These are phyloP conservation scores for Enteromius afrohamiltoni DNA, from an alignment of 2,797 vertebrate genomes.

Conservation along the genomic window DNA sequence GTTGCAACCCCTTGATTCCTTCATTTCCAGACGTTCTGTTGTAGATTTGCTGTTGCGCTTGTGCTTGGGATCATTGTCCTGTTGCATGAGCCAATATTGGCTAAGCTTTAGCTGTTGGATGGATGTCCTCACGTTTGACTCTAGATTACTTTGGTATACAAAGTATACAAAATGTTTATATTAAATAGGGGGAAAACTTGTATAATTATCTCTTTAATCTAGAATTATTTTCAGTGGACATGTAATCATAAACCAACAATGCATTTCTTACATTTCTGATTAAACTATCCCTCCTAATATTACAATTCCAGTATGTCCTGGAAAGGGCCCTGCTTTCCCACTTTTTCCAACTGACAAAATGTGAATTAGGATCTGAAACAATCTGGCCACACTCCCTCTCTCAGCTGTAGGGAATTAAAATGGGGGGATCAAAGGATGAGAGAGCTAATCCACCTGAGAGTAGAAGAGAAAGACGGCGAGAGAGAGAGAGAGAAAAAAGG, in stretches of 20 bases:
- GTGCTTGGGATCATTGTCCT: constrained; percentile 6
- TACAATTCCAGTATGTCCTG: background rate
- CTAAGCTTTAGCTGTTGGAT: background rate
- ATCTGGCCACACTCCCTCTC: constrained; percentile 66
- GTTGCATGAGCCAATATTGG: background rate
- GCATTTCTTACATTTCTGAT: background rate
- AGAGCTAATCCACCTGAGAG: constrained; percentile 76
- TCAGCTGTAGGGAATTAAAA: constrained; percentile 79
- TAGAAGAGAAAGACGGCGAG: constrained; percentile 18
- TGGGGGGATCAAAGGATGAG: constrained; percentile 75
- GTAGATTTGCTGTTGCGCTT: background rate
- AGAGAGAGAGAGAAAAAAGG: constrained; percentile 16
- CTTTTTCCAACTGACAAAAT: constrained; percentile 43
- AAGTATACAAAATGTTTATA: background rate
- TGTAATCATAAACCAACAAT: background rate
- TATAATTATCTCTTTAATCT: background rate
- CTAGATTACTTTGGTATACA: background rate
- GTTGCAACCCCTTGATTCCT: background rate
- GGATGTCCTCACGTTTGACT: background rate
- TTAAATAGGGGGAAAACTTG: background rate
- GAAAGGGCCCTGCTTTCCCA: constrained; percentile 8
- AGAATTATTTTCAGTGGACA: background rate
- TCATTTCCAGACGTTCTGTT: background rate
- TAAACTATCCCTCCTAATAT: background rate
- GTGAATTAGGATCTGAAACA: constrained; percentile 57